Percentiles rank a stretch among this genome's conserved stretches.
These are phyloP conservation scores for Gambusia holbrooki DNA, from an alignment of 2,113 vertebrate species.

Conservation along the genomic window DNA sequence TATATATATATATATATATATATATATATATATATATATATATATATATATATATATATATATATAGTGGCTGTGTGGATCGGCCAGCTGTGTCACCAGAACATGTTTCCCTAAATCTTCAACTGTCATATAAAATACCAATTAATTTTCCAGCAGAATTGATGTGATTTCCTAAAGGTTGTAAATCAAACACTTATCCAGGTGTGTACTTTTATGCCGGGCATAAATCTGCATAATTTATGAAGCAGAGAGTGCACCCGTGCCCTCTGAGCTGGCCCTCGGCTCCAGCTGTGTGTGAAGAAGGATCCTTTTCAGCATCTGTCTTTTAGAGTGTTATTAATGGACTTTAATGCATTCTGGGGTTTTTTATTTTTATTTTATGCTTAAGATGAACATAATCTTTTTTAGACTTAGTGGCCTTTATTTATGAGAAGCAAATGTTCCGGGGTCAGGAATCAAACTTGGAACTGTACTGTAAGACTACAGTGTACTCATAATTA, in stretches of 20 bases:
- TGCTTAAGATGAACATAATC: too few species aligned
- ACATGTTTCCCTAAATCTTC: not conserved
- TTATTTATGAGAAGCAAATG: too few species aligned
- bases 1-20: too few species aligned
- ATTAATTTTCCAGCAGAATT: not conserved
- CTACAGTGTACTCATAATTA: too few species aligned
- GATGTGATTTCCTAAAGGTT: not conserved
- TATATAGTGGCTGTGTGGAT: too few species aligned
- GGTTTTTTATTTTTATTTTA: too few species aligned
- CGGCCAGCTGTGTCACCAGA: not conserved
- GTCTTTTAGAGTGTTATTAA: not conserved
- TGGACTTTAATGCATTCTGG: too few species aligned
- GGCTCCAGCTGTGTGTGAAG: not conserved
- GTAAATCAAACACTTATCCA: slow-evolving; percentile 2
- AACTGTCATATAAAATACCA: not conserved
- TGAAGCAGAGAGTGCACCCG: not conserved
- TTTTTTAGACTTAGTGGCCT: too few species aligned
- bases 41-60: too few species aligned
- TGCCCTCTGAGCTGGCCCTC: slow-evolving; percentile 6
- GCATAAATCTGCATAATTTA: slow-evolving; percentile 5
- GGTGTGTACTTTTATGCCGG: not conserved
- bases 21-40: too few species aligned
- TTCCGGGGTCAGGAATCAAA: too few species aligned
- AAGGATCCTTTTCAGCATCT: not conserved
- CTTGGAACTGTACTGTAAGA: too few species aligned